These are phyloP conservation scores for Autographa pulchrina DNA, from an alignment of 2,888 invertebrate genomes.

Conservation along the genomic window DNA sequence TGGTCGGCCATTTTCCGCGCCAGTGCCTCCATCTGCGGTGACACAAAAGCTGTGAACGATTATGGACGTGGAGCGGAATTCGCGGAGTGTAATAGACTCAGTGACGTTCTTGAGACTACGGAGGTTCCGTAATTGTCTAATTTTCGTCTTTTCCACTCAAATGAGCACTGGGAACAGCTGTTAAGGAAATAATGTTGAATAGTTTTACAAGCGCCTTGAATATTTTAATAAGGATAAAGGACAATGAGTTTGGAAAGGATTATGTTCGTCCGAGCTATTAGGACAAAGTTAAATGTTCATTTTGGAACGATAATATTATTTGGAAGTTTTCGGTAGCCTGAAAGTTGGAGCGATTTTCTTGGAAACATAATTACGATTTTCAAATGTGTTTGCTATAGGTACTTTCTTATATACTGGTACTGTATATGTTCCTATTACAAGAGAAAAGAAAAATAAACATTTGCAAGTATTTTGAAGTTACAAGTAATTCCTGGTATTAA, in stretches of 20 bases:
- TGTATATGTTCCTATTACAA: too few relatives aligned
- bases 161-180: constrained; percentile 50
- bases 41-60: constrained; percentile 70
- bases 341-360: background rate
- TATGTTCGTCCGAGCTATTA: constrained; percentile 33
- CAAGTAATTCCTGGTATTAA: too few relatives aligned
- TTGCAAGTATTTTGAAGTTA: too few relatives aligned
- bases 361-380: background rate
- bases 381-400: too few relatives aligned
- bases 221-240: constrained; percentile 47
- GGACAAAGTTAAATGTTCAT: constrained; percentile 33
- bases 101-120: constrained; percentile 52
- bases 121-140: constrained; percentile 62
- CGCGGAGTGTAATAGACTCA: constrained; percentile 61
- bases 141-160: constrained; percentile 61
- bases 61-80: constrained; percentile 64
- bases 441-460: too few relatives aligned
- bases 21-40: constrained; percentile 61
- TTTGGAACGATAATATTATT: constrained; percentile 20
- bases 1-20: constrained; percentile 70
- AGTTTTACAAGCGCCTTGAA: constrained; percentile 44
- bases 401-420: too few relatives aligned
- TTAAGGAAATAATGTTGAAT: constrained; percentile 47
- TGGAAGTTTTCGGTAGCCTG: constrained; percentile 3
- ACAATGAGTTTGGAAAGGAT: constrained; percentile 33